Percentiles rank a stretch among this genome's conserved stretches.
Evolutionary conservation across 2,113 vertebrate species (phyloP).

Genomic region (Mus musculus): DNA sequence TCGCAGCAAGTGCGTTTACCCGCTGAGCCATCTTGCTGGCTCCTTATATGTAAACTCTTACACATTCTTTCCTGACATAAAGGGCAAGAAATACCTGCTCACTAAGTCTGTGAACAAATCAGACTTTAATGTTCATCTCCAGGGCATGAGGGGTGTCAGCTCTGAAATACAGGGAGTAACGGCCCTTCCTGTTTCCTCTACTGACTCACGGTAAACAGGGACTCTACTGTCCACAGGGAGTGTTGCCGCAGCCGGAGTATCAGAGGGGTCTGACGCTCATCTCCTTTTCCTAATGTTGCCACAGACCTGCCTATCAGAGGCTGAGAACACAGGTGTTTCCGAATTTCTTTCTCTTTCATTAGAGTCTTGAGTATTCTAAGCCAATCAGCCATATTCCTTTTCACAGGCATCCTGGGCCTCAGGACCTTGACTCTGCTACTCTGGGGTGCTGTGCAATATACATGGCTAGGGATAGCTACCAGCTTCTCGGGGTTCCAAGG

Average conservation of each 20-base stretch:
- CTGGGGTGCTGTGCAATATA: accelerated
- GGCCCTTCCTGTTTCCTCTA: background rate
- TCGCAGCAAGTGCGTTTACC: background rate
- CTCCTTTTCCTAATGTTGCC: background rate
- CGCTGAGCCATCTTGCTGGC: background rate
- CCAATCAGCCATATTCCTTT: background rate
- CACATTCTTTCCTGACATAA: background rate
- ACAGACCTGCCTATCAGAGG: background rate
- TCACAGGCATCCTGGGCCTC: background rate
- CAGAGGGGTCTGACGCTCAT: background rate
- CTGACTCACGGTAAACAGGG: background rate
- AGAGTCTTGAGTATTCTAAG: background rate
- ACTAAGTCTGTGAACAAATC: accelerated
- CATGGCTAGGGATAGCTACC: background rate
- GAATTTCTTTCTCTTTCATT: background rate
- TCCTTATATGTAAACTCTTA: background rate
- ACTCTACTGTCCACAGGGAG: background rate
- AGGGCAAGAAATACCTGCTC: background rate
- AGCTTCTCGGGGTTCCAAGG: background rate
- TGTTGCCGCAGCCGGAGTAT: background rate
- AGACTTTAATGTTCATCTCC: background rate
- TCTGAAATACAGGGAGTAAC: background rate
- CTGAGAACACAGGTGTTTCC: background rate
- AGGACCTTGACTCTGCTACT: no score
- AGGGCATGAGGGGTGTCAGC: background rate